Evolutionary conservation across 2,888 invertebrate genomes (phyloP).

Genomic region (Reticulitermes lucifugus): DNA sequence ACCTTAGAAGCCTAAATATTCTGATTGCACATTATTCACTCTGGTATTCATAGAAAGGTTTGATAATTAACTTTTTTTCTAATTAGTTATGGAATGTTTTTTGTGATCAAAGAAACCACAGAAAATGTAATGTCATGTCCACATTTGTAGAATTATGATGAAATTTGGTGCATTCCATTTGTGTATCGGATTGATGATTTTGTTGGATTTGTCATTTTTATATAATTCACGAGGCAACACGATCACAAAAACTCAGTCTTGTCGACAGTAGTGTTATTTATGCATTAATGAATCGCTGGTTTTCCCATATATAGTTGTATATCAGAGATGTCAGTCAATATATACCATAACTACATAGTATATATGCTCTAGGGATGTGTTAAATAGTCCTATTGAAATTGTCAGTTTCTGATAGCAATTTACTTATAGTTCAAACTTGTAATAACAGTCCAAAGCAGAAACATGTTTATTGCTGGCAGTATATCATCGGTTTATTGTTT

Average conservation of each 20-base stretch:
- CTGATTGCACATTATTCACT: neutral
- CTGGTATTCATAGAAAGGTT: neutral
- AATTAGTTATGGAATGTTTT: neutral
- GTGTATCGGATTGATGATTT: neutral
- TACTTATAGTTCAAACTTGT: neutral
- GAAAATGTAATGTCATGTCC: neutral
- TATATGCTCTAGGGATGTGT: neutral
- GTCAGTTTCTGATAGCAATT: too few species aligned
- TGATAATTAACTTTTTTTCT: neutral
- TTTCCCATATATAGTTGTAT: neutral
- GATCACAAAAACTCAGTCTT: neutral
- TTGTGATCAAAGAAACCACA: slow-evolving; percentile 30
- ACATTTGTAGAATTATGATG: slow-evolving; percentile 15
- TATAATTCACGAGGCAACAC: neutral
- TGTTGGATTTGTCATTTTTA: neutral
- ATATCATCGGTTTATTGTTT: neutral
- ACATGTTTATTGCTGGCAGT: neutral
- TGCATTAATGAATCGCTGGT: neutral
- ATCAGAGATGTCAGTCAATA: neutral
- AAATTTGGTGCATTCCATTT: slow-evolving; percentile 24
- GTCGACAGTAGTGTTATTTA: neutral
- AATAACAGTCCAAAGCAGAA: neutral
- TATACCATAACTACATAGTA: neutral
- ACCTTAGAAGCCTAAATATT: neutral
- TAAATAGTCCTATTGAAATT: neutral